These are phyloP conservation scores for Enteromius viviparus DNA, from an alignment of 2,797 vertebrate genomes.

Conservation along the genomic window DNA sequence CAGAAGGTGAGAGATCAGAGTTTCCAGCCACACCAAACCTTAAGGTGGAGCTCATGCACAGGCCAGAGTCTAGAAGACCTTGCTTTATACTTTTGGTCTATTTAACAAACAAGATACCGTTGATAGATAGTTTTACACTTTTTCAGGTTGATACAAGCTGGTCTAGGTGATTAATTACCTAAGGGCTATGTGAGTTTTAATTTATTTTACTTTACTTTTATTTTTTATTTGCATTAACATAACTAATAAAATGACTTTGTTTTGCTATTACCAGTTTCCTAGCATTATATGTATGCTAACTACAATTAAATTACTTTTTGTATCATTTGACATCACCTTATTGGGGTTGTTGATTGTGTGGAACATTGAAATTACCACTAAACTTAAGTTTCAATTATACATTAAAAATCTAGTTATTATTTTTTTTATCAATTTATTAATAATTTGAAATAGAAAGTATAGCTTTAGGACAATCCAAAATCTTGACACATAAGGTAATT, in stretches of 20 bases:
- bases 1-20: conserved; percentile 85
- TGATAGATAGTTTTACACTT: background rate
- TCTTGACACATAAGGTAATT: background rate
- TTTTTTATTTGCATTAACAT: background rate
- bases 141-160: conserved; percentile 5
- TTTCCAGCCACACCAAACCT: conserved; percentile 44
- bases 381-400: background rate
- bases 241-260: background rate
- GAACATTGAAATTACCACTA: background rate
- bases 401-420: background rate
- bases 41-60: conserved; percentile 17
- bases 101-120: background rate
- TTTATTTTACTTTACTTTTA: background rate
- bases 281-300: background rate
- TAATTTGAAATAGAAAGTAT: background rate
- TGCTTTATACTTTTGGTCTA: conserved; percentile 29
- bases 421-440: background rate
- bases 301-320: background rate
- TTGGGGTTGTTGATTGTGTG: background rate
- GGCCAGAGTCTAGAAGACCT: conserved; percentile 38
- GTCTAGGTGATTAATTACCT: background rate
- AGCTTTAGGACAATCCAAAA: background rate
- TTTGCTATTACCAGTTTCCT: background rate
- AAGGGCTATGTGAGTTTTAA: background rate
- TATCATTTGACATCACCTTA: background rate